Base-by-base conservation (phyloP, 1,140 invertebrate species). In the Yoshiicerus persimilis region DNA sequence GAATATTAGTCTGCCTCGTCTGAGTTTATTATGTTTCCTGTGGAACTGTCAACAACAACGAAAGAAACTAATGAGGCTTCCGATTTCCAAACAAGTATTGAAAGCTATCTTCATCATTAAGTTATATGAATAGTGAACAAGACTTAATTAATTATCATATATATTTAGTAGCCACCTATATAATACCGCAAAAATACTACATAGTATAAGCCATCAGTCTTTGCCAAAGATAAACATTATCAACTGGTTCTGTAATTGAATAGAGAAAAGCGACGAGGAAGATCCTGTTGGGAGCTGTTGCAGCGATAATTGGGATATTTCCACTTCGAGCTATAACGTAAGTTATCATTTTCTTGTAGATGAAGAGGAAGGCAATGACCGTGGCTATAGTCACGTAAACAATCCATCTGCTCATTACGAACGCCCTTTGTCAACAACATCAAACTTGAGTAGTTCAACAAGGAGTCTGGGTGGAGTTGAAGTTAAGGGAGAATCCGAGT, bases 371-470 rank as follows among this genome's bases (percentile, higher is more conserved):
- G 75, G 32, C 75, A 80, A 80, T 80, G 75, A 80, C 75, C 75
- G 75, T 80, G 34, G 30, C 20, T 32, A 13, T 36, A 80, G n/a
- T 36, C 16, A 20, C n/a, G 23, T 36, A n/a, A 80, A 34, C 75
- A 80, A 23, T 32, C 75, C 20, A 34, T 38, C 30, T 80, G 16
- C 32, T 36, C 75, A 36, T 80, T 34, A 80, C 32, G 10, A 80
- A 36, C 75, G 75, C 75, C 75, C 75, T 80, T 80, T 80, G 75
- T 80, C 75, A 80, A 80, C 75, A 80, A n/a, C 75, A 36, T 34
- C 32, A 80, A 80, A 23, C 36, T 80, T 80, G 32, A 80, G 75
- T 16, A n/a, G 20, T 80, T 80, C 75, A 38, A 6, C 16, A 80
- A 38, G 27, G 27, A 27, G 2, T 0, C 13, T 77, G 70, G 70